Evolutionary conservation across 1,140 invertebrate genomes (phyloP), one percentile per base, ranked within the genome.

Genomic region (Agraylea sexmaculata): DNA sequence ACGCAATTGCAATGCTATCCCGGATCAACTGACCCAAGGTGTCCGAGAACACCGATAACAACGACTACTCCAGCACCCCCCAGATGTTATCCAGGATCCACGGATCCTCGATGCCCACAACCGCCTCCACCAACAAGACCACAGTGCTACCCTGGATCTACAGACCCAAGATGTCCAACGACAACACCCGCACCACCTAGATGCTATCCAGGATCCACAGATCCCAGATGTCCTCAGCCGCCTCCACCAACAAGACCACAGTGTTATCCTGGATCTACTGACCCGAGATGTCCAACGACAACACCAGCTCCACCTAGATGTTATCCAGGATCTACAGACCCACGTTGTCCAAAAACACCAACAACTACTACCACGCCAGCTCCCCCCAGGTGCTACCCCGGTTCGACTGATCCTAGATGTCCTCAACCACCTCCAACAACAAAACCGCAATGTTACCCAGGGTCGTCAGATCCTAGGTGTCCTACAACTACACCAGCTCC

Each of bases 111-210:
- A 20, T 54, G 53, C 39, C 50, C 46, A 22, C 43, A 37, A 52
- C 46, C 46, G 3, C 23, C 37, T 0, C 19, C 50, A 33, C 33
- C 17, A 3, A 2, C 36, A 1, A 3, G 29, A 31, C 25, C 35
- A 17, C 46, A 42, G 8, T 66, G 63, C 37, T 64, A 52, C 29
- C 58, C 58, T 25, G 63, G 63, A 23, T 55, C 51, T 7, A 47
- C 23, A 17, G 59, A 67, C 45, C 52, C 54, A 23, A 49, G 53
- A 42, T 59, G 50, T 41, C 54, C 53, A 30, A 33, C 28, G 51
- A 40, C 41, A 16, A 40, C 53, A 37, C 25, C 25, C 1, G 31
- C 45, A 43, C 43, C 38, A 16, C 40, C 49, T 22, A 5, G 33
- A n/a, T 46, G 47, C 37, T 42, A 40, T 43, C 48, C 47, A 29